Conservation (phyloP, 1,140 invertebrate genomes). For the Drosophila pectinifera region DNA sequence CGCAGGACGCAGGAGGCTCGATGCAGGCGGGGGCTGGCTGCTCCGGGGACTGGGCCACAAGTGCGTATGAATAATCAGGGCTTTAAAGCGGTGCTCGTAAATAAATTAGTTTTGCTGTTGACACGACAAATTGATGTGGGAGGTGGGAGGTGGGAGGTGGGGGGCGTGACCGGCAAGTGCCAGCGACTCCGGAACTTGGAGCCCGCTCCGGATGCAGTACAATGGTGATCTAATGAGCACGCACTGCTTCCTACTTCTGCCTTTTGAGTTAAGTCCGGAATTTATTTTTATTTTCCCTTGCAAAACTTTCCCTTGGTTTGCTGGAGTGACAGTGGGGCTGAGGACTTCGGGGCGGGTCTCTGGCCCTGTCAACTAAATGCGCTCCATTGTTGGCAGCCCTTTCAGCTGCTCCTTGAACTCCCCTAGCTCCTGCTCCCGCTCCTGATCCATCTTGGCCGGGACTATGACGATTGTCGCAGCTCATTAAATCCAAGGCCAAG, state of each 20-base stretch:
- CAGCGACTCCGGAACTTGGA: slow-evolving; percentile 31
- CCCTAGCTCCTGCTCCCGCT: background rate
- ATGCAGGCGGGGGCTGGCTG: background rate
- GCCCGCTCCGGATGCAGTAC: slow-evolving; percentile 33
- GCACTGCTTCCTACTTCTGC: slow-evolving; percentile 30
- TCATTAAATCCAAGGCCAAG: slow-evolving; percentile 65
- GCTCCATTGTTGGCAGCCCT: slow-evolving; percentile 53
- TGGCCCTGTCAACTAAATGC: slow-evolving; percentile 55
- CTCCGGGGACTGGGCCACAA: slow-evolving; percentile 27
- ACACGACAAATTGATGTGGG: slow-evolving; percentile 71
- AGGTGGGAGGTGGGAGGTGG: background rate
- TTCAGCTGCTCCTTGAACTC: background rate
- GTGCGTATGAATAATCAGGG: slow-evolving; percentile 75
- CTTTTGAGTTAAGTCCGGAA: slow-evolving; percentile 26
- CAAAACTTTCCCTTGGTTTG: slow-evolving; percentile 47
- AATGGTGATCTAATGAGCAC: slow-evolving; percentile 67
- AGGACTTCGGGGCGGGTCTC: slow-evolving; percentile 16
- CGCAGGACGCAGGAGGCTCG: slow-evolving; percentile 1
- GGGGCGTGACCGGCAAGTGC: slow-evolving; percentile 25
- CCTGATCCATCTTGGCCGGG: slow-evolving; percentile 10
- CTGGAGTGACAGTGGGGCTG: background rate
- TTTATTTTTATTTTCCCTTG: slow-evolving; percentile 38
- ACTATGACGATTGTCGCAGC: slow-evolving; percentile 63
- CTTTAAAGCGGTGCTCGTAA: slow-evolving; percentile 56
- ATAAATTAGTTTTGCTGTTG: slow-evolving; percentile 77